Evolutionary conservation across 1,140 invertebrate genomes (phyloP).

Genomic region (Dolichoris vasculosae): DNA sequence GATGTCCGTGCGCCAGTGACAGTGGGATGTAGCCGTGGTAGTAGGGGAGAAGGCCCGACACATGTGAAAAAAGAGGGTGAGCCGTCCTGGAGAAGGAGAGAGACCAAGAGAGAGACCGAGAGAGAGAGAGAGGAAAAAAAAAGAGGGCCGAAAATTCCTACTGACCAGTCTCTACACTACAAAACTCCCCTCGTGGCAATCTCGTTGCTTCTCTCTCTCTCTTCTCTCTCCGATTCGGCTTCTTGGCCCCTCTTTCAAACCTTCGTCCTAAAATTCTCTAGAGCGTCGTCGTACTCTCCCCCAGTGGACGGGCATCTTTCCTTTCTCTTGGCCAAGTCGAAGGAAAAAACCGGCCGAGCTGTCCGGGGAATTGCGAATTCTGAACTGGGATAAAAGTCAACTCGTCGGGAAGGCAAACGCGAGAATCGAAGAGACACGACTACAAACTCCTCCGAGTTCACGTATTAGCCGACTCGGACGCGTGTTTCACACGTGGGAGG

Average conservation of each 20-base stretch:
- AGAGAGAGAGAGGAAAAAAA: constrained; percentile 43
- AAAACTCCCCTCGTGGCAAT: constrained; percentile 51
- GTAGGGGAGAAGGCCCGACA: background rate
- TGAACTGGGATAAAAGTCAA: constrained; percentile 70
- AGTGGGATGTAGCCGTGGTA: background rate
- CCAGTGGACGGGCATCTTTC: background rate
- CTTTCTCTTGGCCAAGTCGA: constrained; percentile 27
- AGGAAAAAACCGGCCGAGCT: constrained; percentile 39
- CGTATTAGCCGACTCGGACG: background rate
- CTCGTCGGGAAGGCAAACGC: constrained; percentile 57
- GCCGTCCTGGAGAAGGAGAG: constrained; percentile 49
- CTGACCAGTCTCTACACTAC: constrained; percentile 61
- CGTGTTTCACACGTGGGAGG: constrained; percentile 43
- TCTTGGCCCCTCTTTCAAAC: constrained; percentile 49
- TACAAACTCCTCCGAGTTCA: background rate
- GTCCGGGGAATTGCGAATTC: constrained; percentile 62
- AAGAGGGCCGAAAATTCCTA: constrained; percentile 64
- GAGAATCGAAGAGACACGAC: background rate
- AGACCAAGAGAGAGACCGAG: too few species aligned
- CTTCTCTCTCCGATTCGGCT: constrained; percentile 53
- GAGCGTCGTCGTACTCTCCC: constrained; percentile 41
- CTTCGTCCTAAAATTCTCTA: constrained; percentile 45
- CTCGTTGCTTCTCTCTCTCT: constrained; percentile 29
- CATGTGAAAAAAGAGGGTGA: constrained; percentile 54
- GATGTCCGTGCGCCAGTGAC: background rate